Percentiles rank a stretch among this genome's conserved stretches.
These are phyloP conservation scores for Glyptemys insculpta DNA, from an alignment of 2,797 vertebrate species.

Conservation along the genomic window DNA sequence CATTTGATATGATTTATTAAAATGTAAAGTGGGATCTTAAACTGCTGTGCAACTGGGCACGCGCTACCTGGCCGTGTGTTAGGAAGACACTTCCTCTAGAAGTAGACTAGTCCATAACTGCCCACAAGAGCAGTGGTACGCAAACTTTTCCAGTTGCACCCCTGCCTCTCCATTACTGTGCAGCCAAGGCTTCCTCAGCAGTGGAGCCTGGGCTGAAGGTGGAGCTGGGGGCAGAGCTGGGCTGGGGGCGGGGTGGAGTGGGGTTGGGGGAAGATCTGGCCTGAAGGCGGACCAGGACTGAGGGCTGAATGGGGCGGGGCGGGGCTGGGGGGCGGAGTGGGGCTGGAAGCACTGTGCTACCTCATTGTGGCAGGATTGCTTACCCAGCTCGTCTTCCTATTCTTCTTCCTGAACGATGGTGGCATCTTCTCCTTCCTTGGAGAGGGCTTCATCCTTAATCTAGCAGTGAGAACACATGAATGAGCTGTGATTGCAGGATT, in stretches of 20 bases:
- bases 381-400: neutral
- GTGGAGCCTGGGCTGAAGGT: neutral
- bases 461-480: neutral
- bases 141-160: neutral
- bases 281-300: neutral
- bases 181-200: neutral
- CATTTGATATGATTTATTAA: neutral
- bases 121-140: neutral
- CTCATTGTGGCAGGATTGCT: neutral
- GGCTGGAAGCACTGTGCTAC: neutral
- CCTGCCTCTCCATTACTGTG: neutral
- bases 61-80: neutral
- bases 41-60: neutral
- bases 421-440: neutral
- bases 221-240: neutral
- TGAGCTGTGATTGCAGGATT: neutral
- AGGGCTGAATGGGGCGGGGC: neutral
- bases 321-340: neutral
- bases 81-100: neutral
- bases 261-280: neutral
- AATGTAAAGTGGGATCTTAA: neutral
- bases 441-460: conserved; percentile 14
- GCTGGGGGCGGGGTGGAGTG: neutral
- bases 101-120: neutral
- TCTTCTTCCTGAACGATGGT: neutral